Evolutionary conservation across 2,113 vertebrate genomes (phyloP), one percentile per base, ranked within the genome.

Genomic region (Protomyctophum bolini): DNA sequence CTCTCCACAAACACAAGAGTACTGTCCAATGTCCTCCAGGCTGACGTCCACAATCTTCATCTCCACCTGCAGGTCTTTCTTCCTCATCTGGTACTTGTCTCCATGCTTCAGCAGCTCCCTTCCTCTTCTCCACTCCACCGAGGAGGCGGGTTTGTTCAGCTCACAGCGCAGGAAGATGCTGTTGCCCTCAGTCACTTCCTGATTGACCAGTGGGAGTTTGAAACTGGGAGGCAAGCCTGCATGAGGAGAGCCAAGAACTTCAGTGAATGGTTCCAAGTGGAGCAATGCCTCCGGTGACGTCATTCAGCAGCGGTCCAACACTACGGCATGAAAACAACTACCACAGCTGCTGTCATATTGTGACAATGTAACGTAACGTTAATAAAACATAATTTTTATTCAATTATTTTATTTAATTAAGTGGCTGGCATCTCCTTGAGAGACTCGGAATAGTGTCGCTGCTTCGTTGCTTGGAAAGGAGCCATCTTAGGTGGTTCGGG

Each of bases 81-180:
- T 87, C 72, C 85, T 89, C 82, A 98, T 95, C 75, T 95, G 94
- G 0, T 95, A 95, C 82, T 96, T 96, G 86, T 94, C 87, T 72
- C 94, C 89, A 0, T 72, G 6, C 0, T 6, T 92, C 28, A 98
- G 93, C 7, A 91, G 50, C 4, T 58, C 71, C 0, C 86, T 86
- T 70, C 71, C 77, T 77, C 76, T 85, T 70, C 79, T 88, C 92
- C 92, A 93, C 83, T 93, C 93, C 11, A 95, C 92, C 0, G 70
- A 80, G 0, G 83, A 58, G 9, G 88, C 88, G 0, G 89, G 72
- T 72, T 88, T 94, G 80, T 90, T 91, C 50, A 96, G 89, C 81
- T 95, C 94, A 3, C 95, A 96, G 70, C 80, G 91, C 70, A 96
- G 83, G 6, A 93, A 89, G 70, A 92, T 91, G 0, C 88, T 85